Evolutionary conservation across 2,113 vertebrate species (phyloP).

Genomic region (Odontophorus gujanensis): DNA sequence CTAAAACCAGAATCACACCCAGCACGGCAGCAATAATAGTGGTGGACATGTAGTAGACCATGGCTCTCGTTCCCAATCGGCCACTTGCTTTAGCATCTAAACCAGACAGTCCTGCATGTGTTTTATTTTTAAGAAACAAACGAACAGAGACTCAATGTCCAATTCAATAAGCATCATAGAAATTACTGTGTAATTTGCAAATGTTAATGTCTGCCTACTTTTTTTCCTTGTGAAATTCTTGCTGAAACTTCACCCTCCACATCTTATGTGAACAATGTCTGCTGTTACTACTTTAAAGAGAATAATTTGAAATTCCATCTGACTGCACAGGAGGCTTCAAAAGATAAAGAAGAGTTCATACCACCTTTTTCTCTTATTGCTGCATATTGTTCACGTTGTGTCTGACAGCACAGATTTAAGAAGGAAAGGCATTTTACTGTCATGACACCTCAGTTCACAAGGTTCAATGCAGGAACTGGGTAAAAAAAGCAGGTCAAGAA

Average conservation of each 20-base stretch:
- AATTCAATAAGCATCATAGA: neutral
- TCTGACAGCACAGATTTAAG: neutral
- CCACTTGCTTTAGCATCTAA: slow-evolving; percentile 98
- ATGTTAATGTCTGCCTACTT: neutral
- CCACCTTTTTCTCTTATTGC: neutral
- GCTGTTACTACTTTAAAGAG: neutral
- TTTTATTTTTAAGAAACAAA: slow-evolving; percentile 55
- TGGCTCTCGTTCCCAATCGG: slow-evolving; percentile 94
- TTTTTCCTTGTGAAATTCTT: neutral
- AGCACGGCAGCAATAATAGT: slow-evolving; percentile 96
- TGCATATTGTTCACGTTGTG: neutral
- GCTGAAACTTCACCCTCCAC: neutral
- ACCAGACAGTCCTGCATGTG: slow-evolving; percentile 87
- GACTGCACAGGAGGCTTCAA: neutral
- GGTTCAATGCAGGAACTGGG: neutral
- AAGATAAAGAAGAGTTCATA: neutral
- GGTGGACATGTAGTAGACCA: slow-evolving; percentile 98
- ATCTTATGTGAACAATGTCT: neutral
- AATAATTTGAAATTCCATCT: neutral
- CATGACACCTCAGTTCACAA: neutral
- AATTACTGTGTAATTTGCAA: neutral
- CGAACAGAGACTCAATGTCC: neutral
- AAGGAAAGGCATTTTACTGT: neutral
- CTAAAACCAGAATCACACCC: slow-evolving; percentile 95
- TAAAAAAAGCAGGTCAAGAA: neutral